Evolutionary conservation across 35 echinoderm and acorn worm species (phyloP), one percentile per base, ranked within the genome.

Genomic region (Diadema setosum): DNA sequence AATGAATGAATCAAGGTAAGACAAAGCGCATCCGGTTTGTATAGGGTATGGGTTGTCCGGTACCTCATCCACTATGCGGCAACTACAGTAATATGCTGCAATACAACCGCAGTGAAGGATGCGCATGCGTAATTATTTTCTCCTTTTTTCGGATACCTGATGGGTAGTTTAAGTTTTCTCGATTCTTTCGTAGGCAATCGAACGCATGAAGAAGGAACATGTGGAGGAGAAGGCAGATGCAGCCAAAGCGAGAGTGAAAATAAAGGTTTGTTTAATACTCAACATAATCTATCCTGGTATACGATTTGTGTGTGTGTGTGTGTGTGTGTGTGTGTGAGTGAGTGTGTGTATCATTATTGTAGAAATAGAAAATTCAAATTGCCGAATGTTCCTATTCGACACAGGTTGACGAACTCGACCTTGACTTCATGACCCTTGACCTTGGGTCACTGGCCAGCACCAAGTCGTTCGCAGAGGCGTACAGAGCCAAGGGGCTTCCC

Each of bases 361-460:
- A 35, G 9, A 31, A 55, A 55, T 21, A 15, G 82, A 39, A 7
- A 12, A 20, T 32, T 8, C 18, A 3, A 60, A 84, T 15, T 12
- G 12, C 26, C 5, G 4, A 4, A 5, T 12, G 7, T 31, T 9
- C 34, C 3, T 14, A 30, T 4, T 18, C 0, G 36, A 27, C 4
- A 6, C 35, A 84, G 56, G 83, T 41, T 20, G 58, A 65, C 14
- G 61, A 65, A 12, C 61, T 86, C 34, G 48, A 45, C 24, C 58
- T 87, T 5, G 85, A 87, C 23, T 87, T 78, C 46, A 87, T 87
- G 85, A 34, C 18, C 12, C 70, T 87, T 31, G 85, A 87, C 44
- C 46, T 87, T 0, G 50, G 40, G 20, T 78, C 85, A 35, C 34
- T 87, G 20, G 40, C 29, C 20, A 75, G 41, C 17, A 80, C 70